These are phyloP conservation scores for Anastatus disparis DNA, from an alignment of 1,140 invertebrate genomes.

Conservation along the genomic window DNA sequence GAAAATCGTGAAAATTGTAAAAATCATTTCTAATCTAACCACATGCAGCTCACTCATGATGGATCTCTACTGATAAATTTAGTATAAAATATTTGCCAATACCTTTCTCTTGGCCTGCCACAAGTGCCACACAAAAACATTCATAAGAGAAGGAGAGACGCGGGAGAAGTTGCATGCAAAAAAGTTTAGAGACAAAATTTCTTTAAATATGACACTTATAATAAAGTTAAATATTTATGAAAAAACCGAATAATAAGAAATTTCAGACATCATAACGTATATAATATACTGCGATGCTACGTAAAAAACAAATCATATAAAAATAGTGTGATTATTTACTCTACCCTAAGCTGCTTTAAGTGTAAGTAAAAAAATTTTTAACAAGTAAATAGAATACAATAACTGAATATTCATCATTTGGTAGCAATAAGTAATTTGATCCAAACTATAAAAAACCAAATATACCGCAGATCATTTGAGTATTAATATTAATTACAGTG, in stretches of 20 bases:
- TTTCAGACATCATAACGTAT: constrained; percentile 17
- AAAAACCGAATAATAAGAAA: constrained; percentile 35
- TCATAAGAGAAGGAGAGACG: constrained; percentile 68
- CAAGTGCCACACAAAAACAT: constrained; percentile 72
- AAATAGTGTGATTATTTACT: constrained; percentile 16
- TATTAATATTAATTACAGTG: constrained; percentile 10
- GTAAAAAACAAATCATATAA: constrained; percentile 32
- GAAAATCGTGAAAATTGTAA: no score
- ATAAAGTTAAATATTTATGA: constrained; percentile 30
- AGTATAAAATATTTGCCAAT: constrained; percentile 61
- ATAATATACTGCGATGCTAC: constrained; percentile 32
- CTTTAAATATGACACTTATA: constrained; percentile 57
- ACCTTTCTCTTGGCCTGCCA: constrained; percentile 72
- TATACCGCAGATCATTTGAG: background rate
- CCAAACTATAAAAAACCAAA: background rate
- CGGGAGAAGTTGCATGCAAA: constrained; percentile 71
- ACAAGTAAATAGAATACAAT: background rate
- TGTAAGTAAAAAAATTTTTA: background rate
- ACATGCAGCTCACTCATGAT: constrained; percentile 6
- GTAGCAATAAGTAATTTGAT: background rate
- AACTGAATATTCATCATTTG: background rate
- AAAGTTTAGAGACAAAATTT: constrained; percentile 67
- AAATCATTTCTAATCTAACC: no score
- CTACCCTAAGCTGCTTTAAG: constrained; percentile 6
- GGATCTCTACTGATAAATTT: constrained; percentile 13